A percentile compares a stretch with the other conserved stretches of the same genome.
phyloP scores from a whole-genome alignment of 1,140 invertebrate species.

The Macrocentrus cingulum region DNA sequence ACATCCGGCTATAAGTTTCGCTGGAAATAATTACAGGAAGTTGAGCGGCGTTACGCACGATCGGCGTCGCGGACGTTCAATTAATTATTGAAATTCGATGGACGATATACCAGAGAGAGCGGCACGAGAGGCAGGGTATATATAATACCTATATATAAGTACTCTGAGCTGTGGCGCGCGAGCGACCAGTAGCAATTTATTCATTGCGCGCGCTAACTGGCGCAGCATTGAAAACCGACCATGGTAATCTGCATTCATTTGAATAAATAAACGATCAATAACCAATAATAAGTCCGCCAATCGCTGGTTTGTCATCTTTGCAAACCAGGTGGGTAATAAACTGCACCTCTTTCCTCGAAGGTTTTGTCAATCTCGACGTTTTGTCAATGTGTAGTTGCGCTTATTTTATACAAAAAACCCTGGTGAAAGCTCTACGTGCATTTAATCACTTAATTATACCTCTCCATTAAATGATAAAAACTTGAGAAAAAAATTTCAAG shows the following conservation, averaged over 20 bases:
- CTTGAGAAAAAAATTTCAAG: no score
- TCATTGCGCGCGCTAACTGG: slow-evolving; percentile 58
- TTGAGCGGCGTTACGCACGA: slow-evolving; percentile 18
- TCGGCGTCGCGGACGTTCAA: slow-evolving; percentile 20
- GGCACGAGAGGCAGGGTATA: slow-evolving; percentile 19
- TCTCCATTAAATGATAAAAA: no score
- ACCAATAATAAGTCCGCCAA: slow-evolving; percentile 57
- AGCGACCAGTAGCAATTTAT: slow-evolving; percentile 59
- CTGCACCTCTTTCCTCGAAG: slow-evolving; percentile 9
- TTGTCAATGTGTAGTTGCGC: no score
- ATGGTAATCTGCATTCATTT: slow-evolving; percentile 60
- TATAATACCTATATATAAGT: slow-evolving; percentile 2
- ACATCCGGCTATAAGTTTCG: slow-evolving; percentile 20
- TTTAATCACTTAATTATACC: no score
- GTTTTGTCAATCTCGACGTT: not conserved
- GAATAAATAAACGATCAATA: slow-evolving; percentile 61
- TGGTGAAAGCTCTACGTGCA: no score
- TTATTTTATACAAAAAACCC: no score
- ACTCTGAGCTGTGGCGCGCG: slow-evolving; percentile 49
- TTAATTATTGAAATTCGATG: slow-evolving; percentile 34
- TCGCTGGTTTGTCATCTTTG: slow-evolving; percentile 55
- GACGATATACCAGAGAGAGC: slow-evolving; percentile 8
- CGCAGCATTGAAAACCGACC: slow-evolving; percentile 54
- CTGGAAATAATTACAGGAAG: slow-evolving; percentile 28
- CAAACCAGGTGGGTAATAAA: slow-evolving; percentile 47